phyloP scores from a whole-genome alignment of 37 sponge, comb jelly and placozoan species.

The Petrosia ficiformis region DNA sequence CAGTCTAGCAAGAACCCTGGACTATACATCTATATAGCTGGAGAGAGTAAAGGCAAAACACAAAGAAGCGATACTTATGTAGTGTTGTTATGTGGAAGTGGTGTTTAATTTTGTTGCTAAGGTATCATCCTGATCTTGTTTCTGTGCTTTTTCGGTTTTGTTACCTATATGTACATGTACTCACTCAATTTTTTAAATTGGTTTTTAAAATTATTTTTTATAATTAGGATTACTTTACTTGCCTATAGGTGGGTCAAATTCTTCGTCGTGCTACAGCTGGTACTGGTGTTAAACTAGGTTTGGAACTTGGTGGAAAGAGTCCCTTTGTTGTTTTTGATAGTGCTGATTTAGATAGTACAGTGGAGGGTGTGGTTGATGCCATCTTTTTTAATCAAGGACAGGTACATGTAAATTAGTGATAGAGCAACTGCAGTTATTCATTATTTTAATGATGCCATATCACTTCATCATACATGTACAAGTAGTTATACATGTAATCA shows the following conservation, averaged over 20 bases:
- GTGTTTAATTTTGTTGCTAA: no score
- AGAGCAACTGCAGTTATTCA: no score
- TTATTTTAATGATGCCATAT: no score
- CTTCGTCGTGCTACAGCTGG: constrained; percentile 86
- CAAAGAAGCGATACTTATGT: no score
- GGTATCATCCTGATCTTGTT: no score
- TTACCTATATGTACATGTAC: background rate
- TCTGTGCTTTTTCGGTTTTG: no score
- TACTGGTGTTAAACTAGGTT: constrained; percentile 82
- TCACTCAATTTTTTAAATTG: background rate
- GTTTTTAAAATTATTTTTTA: background rate
- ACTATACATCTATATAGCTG: no score
- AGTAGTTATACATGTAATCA: no score
- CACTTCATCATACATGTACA: no score
- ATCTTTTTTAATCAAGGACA: constrained; percentile 98
- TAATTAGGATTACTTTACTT: background rate
- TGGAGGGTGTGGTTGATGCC: constrained; percentile 96
- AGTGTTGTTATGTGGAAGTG: no score
- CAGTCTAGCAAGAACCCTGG: no score
- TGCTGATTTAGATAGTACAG: constrained; percentile 87
- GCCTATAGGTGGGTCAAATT: constrained; percentile 77
- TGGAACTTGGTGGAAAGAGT: constrained; percentile 94
- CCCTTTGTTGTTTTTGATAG: constrained; percentile 90
- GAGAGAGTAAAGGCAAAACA: no score
- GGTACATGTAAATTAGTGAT: constrained; percentile 36